phyloP scores from a whole-genome alignment of 2,888 invertebrate genomes.

The Lasioglossum vierecki region DNA sequence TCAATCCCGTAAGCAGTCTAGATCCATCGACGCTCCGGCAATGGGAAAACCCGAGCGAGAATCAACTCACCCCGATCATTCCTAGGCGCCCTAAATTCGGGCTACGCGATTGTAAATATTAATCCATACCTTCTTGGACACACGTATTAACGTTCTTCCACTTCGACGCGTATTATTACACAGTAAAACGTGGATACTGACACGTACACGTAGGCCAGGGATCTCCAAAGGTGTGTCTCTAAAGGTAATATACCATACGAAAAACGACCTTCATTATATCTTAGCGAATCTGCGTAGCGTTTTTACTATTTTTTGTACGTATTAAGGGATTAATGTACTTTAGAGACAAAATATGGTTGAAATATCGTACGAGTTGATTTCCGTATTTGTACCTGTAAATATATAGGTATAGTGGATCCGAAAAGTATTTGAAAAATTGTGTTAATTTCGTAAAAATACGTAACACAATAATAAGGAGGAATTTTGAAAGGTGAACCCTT shows the following conservation, averaged over 20 bases:
- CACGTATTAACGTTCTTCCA: conserved; percentile 46
- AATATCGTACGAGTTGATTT: background rate
- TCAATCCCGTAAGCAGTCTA: background rate
- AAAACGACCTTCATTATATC: background rate
- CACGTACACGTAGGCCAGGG: conserved; percentile 13
- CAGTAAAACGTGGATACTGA: conserved; percentile 6
- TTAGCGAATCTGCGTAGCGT: background rate
- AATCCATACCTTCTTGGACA: conserved; percentile 31
- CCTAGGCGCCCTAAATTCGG: conserved; percentile 13
- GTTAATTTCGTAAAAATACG: no score
- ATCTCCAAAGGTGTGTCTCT: conserved; percentile 24
- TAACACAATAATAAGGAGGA: no score
- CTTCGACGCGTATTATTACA: conserved; percentile 26
- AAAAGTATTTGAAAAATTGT: background rate
- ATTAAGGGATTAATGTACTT: background rate
- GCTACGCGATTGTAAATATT: conserved; percentile 54
- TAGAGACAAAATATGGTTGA: background rate
- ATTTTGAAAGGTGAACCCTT: no score
- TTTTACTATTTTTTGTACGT: background rate
- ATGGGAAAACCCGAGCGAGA: conserved; percentile 39
- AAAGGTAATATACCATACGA: background rate
- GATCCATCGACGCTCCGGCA: conserved; percentile 27
- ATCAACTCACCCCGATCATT: conserved; percentile 41
- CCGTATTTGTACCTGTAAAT: background rate
- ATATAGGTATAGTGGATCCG: background rate